Evolutionary conservation across 2,888 invertebrate genomes (phyloP), one percentile per base, ranked within the genome.

Genomic region (Trissolcus brochymenae): DNA sequence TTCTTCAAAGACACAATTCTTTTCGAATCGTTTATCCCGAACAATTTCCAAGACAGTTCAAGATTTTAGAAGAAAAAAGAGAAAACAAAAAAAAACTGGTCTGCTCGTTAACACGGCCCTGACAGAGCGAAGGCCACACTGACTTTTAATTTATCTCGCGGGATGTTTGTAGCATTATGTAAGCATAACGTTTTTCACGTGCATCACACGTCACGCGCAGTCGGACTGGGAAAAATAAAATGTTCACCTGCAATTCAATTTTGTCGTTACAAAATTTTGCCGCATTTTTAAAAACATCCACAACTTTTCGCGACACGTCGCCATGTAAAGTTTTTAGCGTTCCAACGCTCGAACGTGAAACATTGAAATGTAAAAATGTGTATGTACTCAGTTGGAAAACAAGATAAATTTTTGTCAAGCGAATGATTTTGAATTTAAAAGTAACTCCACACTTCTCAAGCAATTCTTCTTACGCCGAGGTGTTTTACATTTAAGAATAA

Each of bases 101-200:
- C 16, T 6, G 46, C 16, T 19, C 29, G 50, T 41, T 54, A 64
- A 67, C 59, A 72, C 67, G 72, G 64, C 73, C 70, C 70, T 66
- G 76, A 29, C 65, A 25, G 65, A 64, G 51, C 61, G 78, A 80
- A 80, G 80, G 80, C 57, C 80, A 49, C 57, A 50, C 55, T 46
- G 59, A 78, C 78, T 76, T 80, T 76, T 76, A 76, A 80, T 80
- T 78, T 76, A 64, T 67, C 72, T 64, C 68, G 35, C 60, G 56
- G 55, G 72, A 59, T 78, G 67, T 78, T 67, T 73, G 74, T 71
- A 57, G 54, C 56, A 14, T 78, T 78, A 78, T 54, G 55, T 78
- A 78, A 78, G 76, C 71, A 64, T 57, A 61, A 76, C 76, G 62
- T 72, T 35, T 35, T 35, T 72, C 72, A 76, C 62, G 72, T 76